phyloP scores from a whole-genome alignment of 2,113 vertebrate genomes.

The Channa argus region DNA sequence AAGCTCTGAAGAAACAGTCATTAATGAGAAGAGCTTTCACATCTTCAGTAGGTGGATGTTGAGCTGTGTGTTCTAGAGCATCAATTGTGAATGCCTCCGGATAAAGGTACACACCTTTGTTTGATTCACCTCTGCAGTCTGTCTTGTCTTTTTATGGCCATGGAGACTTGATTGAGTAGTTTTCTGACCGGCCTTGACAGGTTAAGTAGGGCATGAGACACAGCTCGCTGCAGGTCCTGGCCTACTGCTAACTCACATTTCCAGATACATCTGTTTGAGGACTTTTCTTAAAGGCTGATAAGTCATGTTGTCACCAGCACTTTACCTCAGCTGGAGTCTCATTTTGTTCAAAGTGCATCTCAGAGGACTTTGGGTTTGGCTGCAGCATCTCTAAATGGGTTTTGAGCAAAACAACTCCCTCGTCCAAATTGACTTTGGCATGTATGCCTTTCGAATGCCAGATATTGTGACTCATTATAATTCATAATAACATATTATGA shows the following conservation, averaged over 20 bases:
- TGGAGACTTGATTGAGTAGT: slow-evolving; percentile 64
- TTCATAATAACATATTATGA: slow-evolving; percentile 31
- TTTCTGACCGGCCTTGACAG: slow-evolving; percentile 60
- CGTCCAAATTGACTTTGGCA: slow-evolving; percentile 30
- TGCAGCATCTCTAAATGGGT: not conserved
- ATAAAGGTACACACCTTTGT: slow-evolving; percentile 44
- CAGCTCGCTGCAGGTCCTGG: slow-evolving; percentile 42
- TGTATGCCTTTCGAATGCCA: slow-evolving; percentile 46
- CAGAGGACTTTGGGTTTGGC: slow-evolving; percentile 10
- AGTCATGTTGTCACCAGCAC: slow-evolving; percentile 48
- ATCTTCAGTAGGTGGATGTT: not conserved
- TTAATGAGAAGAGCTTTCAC: not conserved
- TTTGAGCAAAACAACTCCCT: slow-evolving; percentile 8
- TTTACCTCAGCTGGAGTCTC: slow-evolving; percentile 18
- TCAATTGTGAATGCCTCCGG: slow-evolving; percentile 12
- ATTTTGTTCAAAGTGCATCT: slow-evolving; percentile 16
- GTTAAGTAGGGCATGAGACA: slow-evolving; percentile 59
- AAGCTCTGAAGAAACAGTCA: slow-evolving; percentile 8
- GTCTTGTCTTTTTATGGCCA: slow-evolving; percentile 22
- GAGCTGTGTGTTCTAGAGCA: slow-evolving; percentile 1
- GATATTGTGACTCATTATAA: slow-evolving; percentile 51
- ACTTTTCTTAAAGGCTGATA: slow-evolving; percentile 51
- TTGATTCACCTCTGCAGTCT: slow-evolving; percentile 44
- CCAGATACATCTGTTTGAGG: slow-evolving; percentile 63
- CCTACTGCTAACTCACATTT: slow-evolving; percentile 64